Conservation (phyloP, 2,113 vertebrate species). For the Prinia subflava region DNA sequence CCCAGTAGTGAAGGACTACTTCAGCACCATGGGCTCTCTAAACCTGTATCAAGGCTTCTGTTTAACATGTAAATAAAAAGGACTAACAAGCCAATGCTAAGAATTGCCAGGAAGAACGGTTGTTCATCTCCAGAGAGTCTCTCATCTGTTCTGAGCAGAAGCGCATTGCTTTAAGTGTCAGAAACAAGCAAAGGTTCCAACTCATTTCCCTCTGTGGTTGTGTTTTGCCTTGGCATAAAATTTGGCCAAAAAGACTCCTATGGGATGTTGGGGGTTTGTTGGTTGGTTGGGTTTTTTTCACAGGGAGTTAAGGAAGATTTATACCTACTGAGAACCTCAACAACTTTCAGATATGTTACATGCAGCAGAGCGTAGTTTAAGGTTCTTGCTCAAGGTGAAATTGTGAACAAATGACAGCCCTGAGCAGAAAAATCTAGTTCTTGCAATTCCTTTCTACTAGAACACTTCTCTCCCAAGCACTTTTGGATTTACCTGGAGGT, state of each 20-base stretch:
- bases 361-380: neutral
- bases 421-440: neutral
- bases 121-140: neutral
- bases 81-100: neutral
- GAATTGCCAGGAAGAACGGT: neutral
- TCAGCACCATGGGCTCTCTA: neutral
- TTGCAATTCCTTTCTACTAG: neutral
- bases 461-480: neutral
- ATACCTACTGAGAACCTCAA: neutral
- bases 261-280: neutral
- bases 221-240: neutral
- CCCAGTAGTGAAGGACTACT: neutral
- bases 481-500: neutral
- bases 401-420: neutral
- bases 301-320: neutral
- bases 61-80: neutral
- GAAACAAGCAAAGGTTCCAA: neutral
- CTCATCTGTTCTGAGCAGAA: neutral
- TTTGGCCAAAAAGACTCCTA: neutral
- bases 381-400: neutral
- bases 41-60: neutral
- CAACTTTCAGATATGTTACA: neutral
- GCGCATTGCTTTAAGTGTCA: neutral
- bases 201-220: neutral
- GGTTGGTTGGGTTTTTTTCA: neutral